phyloP scores from a whole-genome alignment of 1,140 invertebrate species.

The Lordiphosa collinella region DNA sequence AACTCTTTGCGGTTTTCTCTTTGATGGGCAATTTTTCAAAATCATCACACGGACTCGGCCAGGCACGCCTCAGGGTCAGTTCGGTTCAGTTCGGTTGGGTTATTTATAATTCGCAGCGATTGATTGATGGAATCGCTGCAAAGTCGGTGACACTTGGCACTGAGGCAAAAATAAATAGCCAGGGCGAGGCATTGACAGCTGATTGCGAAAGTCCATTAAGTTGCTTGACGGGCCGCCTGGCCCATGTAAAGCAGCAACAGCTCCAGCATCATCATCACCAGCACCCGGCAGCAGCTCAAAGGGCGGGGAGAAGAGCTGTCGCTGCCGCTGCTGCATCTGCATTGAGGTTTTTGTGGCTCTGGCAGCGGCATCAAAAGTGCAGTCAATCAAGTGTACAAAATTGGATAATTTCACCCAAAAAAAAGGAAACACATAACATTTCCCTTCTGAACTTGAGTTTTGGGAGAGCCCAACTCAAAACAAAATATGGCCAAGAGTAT shows the following conservation, averaged over 20 bases:
- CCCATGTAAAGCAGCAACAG: conserved; percentile 1
- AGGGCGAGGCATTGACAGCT: conserved; percentile 69
- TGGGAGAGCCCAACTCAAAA: conserved; percentile 19
- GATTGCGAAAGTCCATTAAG: conserved; percentile 76
- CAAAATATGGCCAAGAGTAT: conserved; percentile 24
- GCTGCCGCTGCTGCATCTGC: conserved; percentile 36
- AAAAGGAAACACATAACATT: conserved; percentile 27
- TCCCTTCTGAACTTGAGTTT: conserved; percentile 28
- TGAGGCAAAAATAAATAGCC: conserved; percentile 75
- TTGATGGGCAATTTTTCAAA: conserved; percentile 76
- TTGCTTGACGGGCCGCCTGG: conserved; percentile 28
- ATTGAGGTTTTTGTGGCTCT: conserved; percentile 38
- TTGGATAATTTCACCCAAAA: conserved; percentile 54
- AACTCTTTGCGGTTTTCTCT: conserved; percentile 65
- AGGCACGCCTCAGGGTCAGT: conserved; percentile 29
- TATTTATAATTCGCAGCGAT: conserved; percentile 73
- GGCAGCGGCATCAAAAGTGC: conserved; percentile 62
- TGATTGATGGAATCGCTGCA: conserved; percentile 74
- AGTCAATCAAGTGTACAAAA: conserved; percentile 71
- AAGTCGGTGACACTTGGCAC: conserved; percentile 75
- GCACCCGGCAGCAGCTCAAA: background rate
- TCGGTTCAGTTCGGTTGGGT: conserved; percentile 45
- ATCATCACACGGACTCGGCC: conserved; percentile 34
- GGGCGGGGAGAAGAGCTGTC: conserved; percentile 1
- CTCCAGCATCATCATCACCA: background rate